Conservation (phyloP, 2,797 vertebrate genomes). For the Parotocinclus haroldoi region DNA sequence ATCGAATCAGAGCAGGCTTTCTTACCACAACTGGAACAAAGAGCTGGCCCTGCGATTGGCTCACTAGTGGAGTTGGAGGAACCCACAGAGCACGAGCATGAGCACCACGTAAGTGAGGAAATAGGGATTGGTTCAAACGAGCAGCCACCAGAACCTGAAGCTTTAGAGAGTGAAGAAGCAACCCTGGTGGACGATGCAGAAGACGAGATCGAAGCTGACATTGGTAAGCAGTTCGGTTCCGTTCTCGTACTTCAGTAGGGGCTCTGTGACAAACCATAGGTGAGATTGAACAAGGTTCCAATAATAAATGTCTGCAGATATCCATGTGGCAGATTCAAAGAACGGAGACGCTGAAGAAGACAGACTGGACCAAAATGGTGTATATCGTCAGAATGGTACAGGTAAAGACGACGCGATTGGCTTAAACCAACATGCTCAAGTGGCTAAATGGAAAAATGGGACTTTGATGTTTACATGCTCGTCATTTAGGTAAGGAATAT, state of each 20-base stretch:
- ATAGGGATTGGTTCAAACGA: constrained; percentile 5
- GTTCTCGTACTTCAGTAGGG: too few relatives aligned
- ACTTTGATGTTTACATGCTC: not conserved
- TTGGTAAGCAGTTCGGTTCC: constrained; percentile 19
- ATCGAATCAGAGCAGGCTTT: constrained; percentile 19
- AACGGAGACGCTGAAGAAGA: constrained; percentile 29
- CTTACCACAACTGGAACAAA: constrained; percentile 4
- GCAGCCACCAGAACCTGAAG: constrained; percentile 12
- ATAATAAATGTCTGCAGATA: constrained; percentile 26
- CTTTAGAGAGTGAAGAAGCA: constrained; percentile 9
- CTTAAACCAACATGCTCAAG: too few relatives aligned
- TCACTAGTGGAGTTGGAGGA: constrained; percentile 36
- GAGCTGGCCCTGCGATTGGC: not conserved
- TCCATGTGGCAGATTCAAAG: constrained; percentile 3
- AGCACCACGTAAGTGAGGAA: constrained; percentile 35
- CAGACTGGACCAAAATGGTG: constrained; percentile 34
- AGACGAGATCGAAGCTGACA: constrained; percentile 30
- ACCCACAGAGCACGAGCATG: constrained; percentile 63
- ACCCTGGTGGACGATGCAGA: constrained; percentile 22
- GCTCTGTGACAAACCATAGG: too few relatives aligned
- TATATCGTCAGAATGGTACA: constrained; percentile 36
- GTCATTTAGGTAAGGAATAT: constrained; percentile 25
- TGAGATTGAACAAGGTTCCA: too few relatives aligned
- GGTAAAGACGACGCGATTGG: constrained; percentile 6
- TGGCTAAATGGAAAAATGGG: too few relatives aligned